phyloP scores from a whole-genome alignment of 2,113 vertebrate species.

The Zootoca vivipara region DNA sequence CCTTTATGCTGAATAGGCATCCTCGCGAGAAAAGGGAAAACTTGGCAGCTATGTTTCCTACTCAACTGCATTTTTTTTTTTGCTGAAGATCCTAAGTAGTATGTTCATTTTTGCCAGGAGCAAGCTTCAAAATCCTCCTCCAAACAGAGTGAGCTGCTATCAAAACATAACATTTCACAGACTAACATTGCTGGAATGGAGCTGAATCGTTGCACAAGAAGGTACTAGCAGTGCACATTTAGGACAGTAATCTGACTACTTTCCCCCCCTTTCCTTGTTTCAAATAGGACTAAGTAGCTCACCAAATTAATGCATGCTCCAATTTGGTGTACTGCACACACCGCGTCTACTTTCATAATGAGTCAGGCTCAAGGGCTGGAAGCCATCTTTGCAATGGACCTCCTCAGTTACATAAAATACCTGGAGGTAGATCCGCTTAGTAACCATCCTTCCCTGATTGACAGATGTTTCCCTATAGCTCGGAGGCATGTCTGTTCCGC shows the following conservation, averaged over 20 bases:
- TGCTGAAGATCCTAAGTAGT: neutral
- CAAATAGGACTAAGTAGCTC: neutral
- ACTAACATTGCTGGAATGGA: neutral
- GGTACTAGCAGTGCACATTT: neutral
- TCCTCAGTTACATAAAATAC: slow-evolving; percentile 14
- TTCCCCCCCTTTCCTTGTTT: neutral
- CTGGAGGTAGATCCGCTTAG: slow-evolving; percentile 9
- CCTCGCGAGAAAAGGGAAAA: too few species aligned
- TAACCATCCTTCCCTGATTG: slow-evolving; percentile 26
- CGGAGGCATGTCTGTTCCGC: slow-evolving; percentile 31
- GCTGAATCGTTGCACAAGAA: neutral
- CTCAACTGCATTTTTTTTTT: neutral
- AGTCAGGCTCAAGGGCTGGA: neutral
- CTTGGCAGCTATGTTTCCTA: too few species aligned
- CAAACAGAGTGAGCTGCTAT: neutral
- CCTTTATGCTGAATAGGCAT: too few species aligned
- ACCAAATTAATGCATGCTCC: slow-evolving; percentile 9
- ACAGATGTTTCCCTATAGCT: slow-evolving; percentile 40
- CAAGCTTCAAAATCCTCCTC: neutral
- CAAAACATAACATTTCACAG: neutral
- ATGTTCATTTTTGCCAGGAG: neutral
- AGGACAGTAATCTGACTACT: neutral
- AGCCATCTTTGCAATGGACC: neutral
- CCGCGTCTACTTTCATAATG: neutral
- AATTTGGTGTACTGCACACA: neutral